A percentile compares a stretch with the other conserved stretches of the same genome.
These are phyloP conservation scores for Crax fasciolata DNA, from an alignment of 2,797 vertebrate genomes.

Conservation along the genomic window DNA sequence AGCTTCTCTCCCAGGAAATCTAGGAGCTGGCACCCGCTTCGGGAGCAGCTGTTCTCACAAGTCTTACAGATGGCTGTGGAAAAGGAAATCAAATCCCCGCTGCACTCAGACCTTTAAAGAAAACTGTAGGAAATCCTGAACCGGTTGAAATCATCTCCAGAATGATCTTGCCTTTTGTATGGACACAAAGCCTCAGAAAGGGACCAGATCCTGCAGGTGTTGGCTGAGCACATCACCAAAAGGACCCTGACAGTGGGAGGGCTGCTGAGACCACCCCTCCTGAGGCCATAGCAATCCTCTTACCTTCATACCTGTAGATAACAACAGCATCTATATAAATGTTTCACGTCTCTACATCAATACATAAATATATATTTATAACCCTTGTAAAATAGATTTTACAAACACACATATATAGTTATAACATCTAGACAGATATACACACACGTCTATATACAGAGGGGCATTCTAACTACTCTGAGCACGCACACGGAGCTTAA, in stretches of 20 bases:
- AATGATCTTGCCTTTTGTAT: not conserved
- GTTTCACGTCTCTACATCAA: rapidly evolving
- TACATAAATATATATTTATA: not conserved
- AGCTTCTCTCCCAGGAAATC: slow-evolving; percentile 47
- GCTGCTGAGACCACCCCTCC: not conserved
- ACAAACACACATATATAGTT: not conserved
- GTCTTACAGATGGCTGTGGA: slow-evolving; percentile 2
- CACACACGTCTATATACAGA: not conserved
- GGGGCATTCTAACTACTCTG: not conserved
- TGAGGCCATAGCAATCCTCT: not conserved
- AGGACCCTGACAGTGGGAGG: not conserved
- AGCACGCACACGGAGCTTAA: not conserved
- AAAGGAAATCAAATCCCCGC: not conserved
- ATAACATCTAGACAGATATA: not conserved
- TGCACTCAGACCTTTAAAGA: not conserved
- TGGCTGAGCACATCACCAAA: rapidly evolving
- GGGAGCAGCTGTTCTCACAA: slow-evolving; percentile 41
- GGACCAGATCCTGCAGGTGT: rapidly evolving
- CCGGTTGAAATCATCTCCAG: not conserved
- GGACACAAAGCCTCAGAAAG: rapidly evolving
- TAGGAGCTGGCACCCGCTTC: slow-evolving; percentile 22
- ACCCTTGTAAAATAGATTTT: not conserved
- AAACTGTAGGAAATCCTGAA: not conserved
- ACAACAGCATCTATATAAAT: not conserved
- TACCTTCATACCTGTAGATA: not conserved